phyloP scores from a whole-genome alignment of 2,888 invertebrate genomes.

The Drepana falcataria region DNA sequence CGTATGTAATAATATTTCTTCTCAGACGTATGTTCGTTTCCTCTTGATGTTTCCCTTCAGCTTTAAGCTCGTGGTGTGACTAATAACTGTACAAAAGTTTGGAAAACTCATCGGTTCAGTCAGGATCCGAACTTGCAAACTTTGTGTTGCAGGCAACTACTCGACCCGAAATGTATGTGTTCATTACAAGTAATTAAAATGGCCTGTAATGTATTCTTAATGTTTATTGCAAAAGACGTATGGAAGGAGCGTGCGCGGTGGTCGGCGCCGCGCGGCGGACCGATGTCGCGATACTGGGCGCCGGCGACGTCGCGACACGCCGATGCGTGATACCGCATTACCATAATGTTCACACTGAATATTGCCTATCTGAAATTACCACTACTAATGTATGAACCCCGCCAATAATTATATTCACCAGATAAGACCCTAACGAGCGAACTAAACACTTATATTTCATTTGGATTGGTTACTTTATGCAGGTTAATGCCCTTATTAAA shows the following conservation, averaged over 20 bases:
- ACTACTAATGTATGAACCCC: constrained; percentile 32
- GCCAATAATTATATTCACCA: neutral
- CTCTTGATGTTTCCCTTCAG: no score
- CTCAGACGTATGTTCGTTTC: no score
- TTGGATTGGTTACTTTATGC: no score
- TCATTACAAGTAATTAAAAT: neutral
- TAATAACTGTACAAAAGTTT: no score
- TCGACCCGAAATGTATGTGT: neutral
- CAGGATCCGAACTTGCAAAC: no score
- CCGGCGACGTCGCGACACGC: constrained; percentile 50
- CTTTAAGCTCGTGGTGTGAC: no score
- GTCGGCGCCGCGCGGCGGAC: constrained; percentile 47
- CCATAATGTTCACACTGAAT: constrained; percentile 56
- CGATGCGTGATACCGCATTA: constrained; percentile 67
- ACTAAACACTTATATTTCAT: neutral
- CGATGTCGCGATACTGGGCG: constrained; percentile 59
- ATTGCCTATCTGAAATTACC: constrained; percentile 50
- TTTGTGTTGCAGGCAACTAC: no score
- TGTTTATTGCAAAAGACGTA: constrained; percentile 1
- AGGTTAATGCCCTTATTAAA: no score
- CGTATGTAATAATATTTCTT: no score
- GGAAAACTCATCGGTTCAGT: no score
- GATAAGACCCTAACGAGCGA: neutral
- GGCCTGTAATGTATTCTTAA: neutral
- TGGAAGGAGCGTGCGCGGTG: constrained; percentile 9